Base-by-base conservation (phyloP, 2,113 vertebrate species). In the Toxotes jaculatrix region DNA sequence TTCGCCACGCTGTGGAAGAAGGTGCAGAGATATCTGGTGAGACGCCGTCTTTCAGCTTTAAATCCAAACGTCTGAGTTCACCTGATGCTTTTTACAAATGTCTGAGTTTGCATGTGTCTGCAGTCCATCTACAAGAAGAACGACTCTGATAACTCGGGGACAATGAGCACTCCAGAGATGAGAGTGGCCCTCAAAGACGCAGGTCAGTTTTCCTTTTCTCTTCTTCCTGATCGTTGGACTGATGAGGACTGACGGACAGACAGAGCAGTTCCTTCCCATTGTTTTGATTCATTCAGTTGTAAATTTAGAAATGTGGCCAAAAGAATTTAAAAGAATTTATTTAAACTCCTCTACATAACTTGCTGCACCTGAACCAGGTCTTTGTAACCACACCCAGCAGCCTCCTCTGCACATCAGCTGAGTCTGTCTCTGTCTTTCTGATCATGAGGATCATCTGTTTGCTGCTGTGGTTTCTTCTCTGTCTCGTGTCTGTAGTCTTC, bases 1-100 rank as follows among this genome's bases (percentile, higher is more conserved):
- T 96, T 97, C 59, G 96, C 96, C 82, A 96, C 71, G 0, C 94
- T 98, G 79, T 97, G 97, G 97, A 95, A 97, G 95, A 99, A 98
- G 92, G 95, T 98, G 51, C 93, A 90, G 86, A 97, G 93, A 32
- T 98, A 96, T 73, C 91, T 97, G 96, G 97, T 98, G 95, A 95
- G 80, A 38, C 2, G 2, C 38, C 62, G 74, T 73, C 76, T 78
- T 34, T 85, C 36, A 71, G 19, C 70, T 57, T 16, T 7, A 31
- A 11, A 7, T 1, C 13, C 3, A 62, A 27, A 49, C 1, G 13
- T 55, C 7, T 66, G 23, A n/a, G 11, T 7, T 31, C 1, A 63
- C 36, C 64, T 62, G 13, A 11, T 1, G 5, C 11, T 2, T 21
- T 11, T 36, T 17, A 36, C 11, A n/a, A 61, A 34, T 8, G 4